Evolutionary conservation across 37 sponge, comb jelly and placozoan genomes (phyloP), one percentile per base, ranked within the genome.

Genomic region (Amphimedon queenslandica): DNA sequence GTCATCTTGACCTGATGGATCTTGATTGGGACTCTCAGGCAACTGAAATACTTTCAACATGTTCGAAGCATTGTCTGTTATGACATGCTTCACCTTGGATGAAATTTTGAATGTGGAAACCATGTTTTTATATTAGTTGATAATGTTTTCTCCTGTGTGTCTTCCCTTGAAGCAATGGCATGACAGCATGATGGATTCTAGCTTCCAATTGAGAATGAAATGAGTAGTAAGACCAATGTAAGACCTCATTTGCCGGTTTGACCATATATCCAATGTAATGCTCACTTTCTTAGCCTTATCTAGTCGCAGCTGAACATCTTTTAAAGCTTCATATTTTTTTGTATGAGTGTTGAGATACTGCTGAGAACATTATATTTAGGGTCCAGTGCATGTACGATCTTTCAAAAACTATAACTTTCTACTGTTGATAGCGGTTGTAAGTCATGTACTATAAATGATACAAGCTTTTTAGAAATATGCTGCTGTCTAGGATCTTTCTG

Each of bases 211-310:
- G 13, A 47, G 8, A 47, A 47, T 47, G 53, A 47, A 47, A 13
- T 47, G 53, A 18, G 13, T 13, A 18, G 53, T 47, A 47, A 47
- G 13, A n/a, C 72, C 47, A 71, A 42, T 35, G 53, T 71, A 71
- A 71, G 55, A 53, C 53, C 55, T 71, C 53, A 71, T 71, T 53
- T 71, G 55, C 41, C 72, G 4, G 41, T 55, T 71, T 28, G 72
- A 71, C 72, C 72, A 42, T 36, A 71, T 47, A 20, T 71, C 72
- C 29, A 71, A 4, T 43, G 72, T 71, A 42, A 71, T 30, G 53
- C 72, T 42, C 18, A 71, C 41, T 53, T 47, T 35, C 31, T 39
- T 28, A 42, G 53, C 72, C 30, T 18, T 8, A 47, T 47, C 13
- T 13, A 47, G 53, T 13, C 8, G 53, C 13, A 18, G 53, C 13